These are phyloP conservation scores for Typhlichthys eigenmanni DNA, from an alignment of 2,797 vertebrate species.

Conservation along the genomic window DNA sequence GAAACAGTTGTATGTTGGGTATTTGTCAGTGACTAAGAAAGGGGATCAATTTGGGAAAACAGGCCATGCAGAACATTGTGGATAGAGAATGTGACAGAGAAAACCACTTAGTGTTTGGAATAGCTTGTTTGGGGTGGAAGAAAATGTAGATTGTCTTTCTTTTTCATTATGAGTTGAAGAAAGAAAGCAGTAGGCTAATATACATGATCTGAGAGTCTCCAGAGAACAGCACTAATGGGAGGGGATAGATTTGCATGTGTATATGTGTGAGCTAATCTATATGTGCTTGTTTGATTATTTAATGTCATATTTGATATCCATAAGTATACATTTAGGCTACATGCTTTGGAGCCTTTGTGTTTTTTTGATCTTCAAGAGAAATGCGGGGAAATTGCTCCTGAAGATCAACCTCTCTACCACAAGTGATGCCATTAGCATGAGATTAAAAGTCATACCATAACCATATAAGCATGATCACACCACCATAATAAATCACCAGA, in stretches of 20 bases:
- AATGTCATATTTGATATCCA: neutral
- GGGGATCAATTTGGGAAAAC: conserved; percentile 55
- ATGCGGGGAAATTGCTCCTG: neutral
- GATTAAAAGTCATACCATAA: conserved; percentile 24
- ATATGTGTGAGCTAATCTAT: neutral
- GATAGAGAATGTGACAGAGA: conserved; percentile 44
- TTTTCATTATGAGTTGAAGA: conserved; percentile 71
- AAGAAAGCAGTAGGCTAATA: conserved; percentile 65
- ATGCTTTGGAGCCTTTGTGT: neutral
- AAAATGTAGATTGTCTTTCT: conserved; percentile 70
- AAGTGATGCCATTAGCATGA: conserved; percentile 7
- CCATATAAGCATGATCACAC: neutral
- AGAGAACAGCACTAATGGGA: conserved; percentile 42
- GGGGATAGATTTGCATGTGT: conserved; percentile 14
- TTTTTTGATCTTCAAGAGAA: conserved; percentile 3
- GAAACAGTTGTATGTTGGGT: conserved; percentile 66
- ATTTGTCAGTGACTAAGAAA: conserved; percentile 58
- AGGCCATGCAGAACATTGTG: conserved; percentile 36
- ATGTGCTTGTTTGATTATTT: neutral
- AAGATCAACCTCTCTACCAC: conserved; percentile 14
- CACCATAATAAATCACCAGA: too few relatives aligned
- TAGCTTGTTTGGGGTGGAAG: conserved; percentile 42
- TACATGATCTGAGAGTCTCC: conserved; percentile 53
- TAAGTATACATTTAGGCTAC: neutral
- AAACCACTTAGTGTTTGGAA: conserved; percentile 62